Percentiles rank a stretch among this genome's conserved stretches.
Evolutionary conservation across 2,113 vertebrate genomes (phyloP).

Genomic region (Alosa alosa): DNA sequence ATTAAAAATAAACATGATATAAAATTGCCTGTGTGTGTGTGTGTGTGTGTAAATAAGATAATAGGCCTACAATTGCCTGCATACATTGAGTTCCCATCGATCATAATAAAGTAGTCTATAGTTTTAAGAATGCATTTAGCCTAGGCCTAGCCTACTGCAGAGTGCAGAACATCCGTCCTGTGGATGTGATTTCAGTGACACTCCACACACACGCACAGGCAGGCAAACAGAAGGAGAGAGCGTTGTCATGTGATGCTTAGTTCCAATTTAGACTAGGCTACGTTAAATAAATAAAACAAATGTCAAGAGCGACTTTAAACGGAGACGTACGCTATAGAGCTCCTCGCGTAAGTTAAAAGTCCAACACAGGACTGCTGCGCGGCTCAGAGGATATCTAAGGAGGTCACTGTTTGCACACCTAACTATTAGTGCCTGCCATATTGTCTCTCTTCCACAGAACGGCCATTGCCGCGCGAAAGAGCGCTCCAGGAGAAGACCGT

Average conservation of each 20-base stretch:
- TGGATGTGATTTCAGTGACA: background rate
- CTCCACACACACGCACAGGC: background rate
- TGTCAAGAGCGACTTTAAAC: background rate
- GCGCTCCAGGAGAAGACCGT: background rate
- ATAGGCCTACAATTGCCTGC: too few relatives aligned
- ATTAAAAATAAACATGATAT: too few relatives aligned
- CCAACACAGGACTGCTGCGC: constrained; percentile 1
- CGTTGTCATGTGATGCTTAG: background rate
- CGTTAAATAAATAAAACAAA: background rate
- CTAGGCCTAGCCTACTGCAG: too few relatives aligned
- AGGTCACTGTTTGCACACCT: constrained; percentile 17
- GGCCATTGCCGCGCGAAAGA: constrained; percentile 7
- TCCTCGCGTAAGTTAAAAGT: background rate
- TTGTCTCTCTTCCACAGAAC: background rate
- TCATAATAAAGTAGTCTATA: too few relatives aligned
- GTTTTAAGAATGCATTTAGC: too few relatives aligned
- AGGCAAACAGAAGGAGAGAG: background rate
- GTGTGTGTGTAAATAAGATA: too few relatives aligned
- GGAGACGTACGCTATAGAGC: background rate
- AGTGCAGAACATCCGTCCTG: too few relatives aligned
- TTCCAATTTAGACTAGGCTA: background rate
- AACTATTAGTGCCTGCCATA: constrained; percentile 6
- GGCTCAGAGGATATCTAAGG: background rate
- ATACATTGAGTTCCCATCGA: too few relatives aligned
- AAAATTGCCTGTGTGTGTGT: too few relatives aligned